Evolutionary conservation across 1,140 invertebrate species (phyloP), one percentile per base, ranked within the genome.

Genomic region (Anastrepha obliqua): DNA sequence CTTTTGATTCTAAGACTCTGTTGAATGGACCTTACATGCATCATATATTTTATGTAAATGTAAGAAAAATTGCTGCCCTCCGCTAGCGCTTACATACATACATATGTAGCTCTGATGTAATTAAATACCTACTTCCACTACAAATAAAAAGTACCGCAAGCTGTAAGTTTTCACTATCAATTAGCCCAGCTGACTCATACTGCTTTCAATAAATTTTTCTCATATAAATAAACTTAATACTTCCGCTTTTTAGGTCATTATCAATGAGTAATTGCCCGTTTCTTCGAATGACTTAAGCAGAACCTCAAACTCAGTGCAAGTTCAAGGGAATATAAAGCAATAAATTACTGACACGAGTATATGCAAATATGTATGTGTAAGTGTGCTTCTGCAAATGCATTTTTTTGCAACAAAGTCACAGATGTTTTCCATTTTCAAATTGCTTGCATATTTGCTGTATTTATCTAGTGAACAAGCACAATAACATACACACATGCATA

Each of bases 181-280:
- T 81, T 81, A 55, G n/a, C 7, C 15, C 9, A 17, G 47, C 20
- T 81, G 74, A 81, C 47, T 81, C 74, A 81, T n/a, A 47, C 15
- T 13, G 0, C 13, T n/a, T 74, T 44, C 4, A 17, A 55, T 58
- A 11, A 11, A 55, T 81, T 47, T 81, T 81, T 81, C 55, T 58
- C 9, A 42, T 51, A 55, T 81, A 81, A 55, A 81, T 55, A 55
- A 81, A 51, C 47, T 20, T 81, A 6, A 11, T 9, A 81, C 47
- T 81, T 81, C 74, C 74, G 42, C 47, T 55, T 55, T 13, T 51
- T 3, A 55, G 47, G 74, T 55, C 47, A 55, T 6, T 55, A 81
- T 81, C 74, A 81, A 58, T 81, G 74, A 81, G 47, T 81, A 81
- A 81, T 13, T 17, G 17, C 47, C 15, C 7, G 20, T n/a, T 81